These are phyloP conservation scores for Patella depressa DNA, from an alignment of 2,888 invertebrate species.

Conservation along the genomic window DNA sequence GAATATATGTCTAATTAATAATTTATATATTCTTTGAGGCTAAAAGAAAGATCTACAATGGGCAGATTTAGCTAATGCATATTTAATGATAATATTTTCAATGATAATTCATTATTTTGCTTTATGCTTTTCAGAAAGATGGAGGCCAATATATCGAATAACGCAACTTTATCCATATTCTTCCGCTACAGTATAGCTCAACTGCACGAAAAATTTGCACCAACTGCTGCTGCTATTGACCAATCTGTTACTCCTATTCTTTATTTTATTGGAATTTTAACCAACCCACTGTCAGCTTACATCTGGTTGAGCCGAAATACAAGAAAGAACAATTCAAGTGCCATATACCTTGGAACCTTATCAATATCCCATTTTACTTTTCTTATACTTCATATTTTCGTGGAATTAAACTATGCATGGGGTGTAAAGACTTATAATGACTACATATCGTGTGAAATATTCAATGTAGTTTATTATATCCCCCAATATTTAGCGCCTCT, in stretches of 20 bases:
- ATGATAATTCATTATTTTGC: no score
- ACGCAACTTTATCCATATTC: neutral
- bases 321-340: constrained; percentile 67
- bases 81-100: no score
- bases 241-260: constrained; percentile 65
- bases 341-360: constrained; percentile 67
- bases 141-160: neutral
- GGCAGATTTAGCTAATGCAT: no score
- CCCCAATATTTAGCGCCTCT: constrained; percentile 68
- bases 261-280: constrained; percentile 65
- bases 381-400: constrained; percentile 61
- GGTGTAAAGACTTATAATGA: constrained; percentile 54
- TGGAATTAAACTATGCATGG: constrained; percentile 68
- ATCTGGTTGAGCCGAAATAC: constrained; percentile 67
- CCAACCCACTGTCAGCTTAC: constrained; percentile 66
- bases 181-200: neutral
- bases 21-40: no score
- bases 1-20: no score
- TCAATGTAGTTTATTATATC: constrained; percentile 58
- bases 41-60: no score
- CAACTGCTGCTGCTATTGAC: constrained; percentile 59
- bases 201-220: constrained; percentile 42
- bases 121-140: neutral
- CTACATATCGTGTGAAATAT: constrained; percentile 60
- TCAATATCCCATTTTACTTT: constrained; percentile 65